phyloP scores from a whole-genome alignment of 2,113 vertebrate genomes.

The Amazona guildingii region DNA sequence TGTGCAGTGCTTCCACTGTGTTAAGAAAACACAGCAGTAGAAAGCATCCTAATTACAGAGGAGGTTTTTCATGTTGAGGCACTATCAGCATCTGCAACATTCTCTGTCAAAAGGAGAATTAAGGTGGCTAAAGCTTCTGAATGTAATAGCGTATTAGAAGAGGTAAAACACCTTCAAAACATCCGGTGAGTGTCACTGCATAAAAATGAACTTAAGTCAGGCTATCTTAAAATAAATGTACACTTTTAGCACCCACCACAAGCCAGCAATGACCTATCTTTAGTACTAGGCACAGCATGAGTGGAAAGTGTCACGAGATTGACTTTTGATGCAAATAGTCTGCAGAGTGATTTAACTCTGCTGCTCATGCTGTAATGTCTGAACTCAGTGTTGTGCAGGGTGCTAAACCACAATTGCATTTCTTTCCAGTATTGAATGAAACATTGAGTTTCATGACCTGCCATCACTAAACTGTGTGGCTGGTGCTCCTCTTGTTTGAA shows the following conservation, averaged over 20 bases:
- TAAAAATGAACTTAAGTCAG: slow-evolving; percentile 43
- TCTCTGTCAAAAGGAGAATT: neutral
- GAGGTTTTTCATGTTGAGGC: neutral
- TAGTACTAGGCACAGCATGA: neutral
- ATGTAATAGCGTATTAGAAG: neutral
- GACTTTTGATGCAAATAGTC: neutral
- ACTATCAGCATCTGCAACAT: rapidly evolving
- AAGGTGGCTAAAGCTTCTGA: neutral
- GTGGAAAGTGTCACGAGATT: slow-evolving; percentile 32
- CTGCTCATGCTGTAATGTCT: neutral
- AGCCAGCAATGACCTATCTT: slow-evolving; percentile 38
- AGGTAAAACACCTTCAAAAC: slow-evolving; percentile 22
- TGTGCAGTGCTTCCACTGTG: neutral
- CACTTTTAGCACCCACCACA: neutral
- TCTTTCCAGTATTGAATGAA: neutral
- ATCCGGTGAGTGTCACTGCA: slow-evolving; percentile 33
- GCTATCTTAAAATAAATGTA: slow-evolving; percentile 52
- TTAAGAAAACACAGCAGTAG: neutral
- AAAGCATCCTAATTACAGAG: neutral
- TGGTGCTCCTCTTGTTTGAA: neutral
- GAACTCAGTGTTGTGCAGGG: neutral
- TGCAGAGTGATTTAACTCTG: neutral
- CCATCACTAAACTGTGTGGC: neutral
- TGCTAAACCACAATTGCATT: neutral
- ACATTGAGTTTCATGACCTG: neutral